Evolutionary conservation across 2,113 vertebrate genomes (phyloP), one percentile per base, ranked within the genome.

Genomic region (Aspiorhynchus laticeps): DNA sequence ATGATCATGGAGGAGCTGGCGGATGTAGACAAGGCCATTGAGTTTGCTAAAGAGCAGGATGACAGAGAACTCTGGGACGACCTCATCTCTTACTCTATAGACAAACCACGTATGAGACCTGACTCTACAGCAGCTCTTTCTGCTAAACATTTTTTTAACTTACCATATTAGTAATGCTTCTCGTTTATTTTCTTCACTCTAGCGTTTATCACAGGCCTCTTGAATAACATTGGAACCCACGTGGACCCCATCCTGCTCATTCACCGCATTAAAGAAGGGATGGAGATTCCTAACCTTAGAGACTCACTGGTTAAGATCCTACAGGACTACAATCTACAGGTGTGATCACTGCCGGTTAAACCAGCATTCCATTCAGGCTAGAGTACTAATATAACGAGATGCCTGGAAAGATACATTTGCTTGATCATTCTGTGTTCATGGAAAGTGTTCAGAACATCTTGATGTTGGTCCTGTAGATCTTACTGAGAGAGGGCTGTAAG

Each of bases 21-120:
- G 31, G 94, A 99, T 5, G 98, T 99, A 78, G 98, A 99, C 92
- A 99, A 99, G 92, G 98, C 98, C 56, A 99, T 99, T 81, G 98
- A 99, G 86, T 99, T 99, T 90, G 98, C 98, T 75, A 99, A 99
- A 92, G 98, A 99, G 85, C 98, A 99, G 90, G 98, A 99, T 7
- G 98, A 99, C 9, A 96, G 93, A 59, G 98, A 99, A 88, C 96
- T 99, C 56, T 99, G 98, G 98, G 98, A 99, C 90, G 97, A 99
- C 87, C 97, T 99, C 86, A 99, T 99, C 92, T 94, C 97, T 2
- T 99, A 99, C 91, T 99, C 98, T 33, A 99, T 99, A 0, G 98
- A 99, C 91, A 99, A 99, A 90, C 98, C 98, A 86, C 98, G 98
- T 99, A 95, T 87, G 97, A 83, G 19, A 53, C 7, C 53, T 1